Base-by-base conservation (phyloP, 2,113 vertebrate species). In the Psammodynastes pulverulentus region DNA sequence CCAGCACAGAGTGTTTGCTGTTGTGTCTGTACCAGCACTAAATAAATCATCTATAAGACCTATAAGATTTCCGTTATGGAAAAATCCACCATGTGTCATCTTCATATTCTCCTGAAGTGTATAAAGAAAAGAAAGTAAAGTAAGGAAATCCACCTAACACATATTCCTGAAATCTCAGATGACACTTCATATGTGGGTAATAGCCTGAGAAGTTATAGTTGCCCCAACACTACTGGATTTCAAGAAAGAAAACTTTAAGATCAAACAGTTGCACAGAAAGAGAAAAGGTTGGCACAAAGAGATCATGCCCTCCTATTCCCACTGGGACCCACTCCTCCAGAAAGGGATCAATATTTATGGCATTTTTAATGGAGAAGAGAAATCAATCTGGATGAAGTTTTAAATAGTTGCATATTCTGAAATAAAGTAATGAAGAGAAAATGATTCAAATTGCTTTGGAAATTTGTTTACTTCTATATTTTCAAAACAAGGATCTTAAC, bases 1-100 rank as follows among this genome's bases (percentile, higher is more conserved):
- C 97, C 97, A 98, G 48, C 54, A 56, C 85, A 97, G 92, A 0
- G 96, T 97, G 72, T 54, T 94, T 0, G 97, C 93, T 0, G 95
- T 97, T 9, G 97, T 96, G 39, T 96, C 92, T 45, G 93, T 96
- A 1, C 97, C 97, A 0, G 97, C 97, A 0, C 0, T 0, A 58
- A 97, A 97, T 5, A 98, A 92, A 91, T 97, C 95, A 0, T 10
- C 0, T 10, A 95, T 86, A 46, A 96, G 86, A 0, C 56, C 0
- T 10, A 3, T 72, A 72, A 97, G 94, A 84, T 97, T 97, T 15
- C 10, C 46, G 0, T 96, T 91, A 93, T 91, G 92, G 85, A 97
- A 97, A 86, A 93, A 95, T 13, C 52, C 34, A 21, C 72, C 72
- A 39, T 79, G 34, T 43, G 72, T 79, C 72, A 21, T 79, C 34